phyloP scores from a whole-genome alignment of 2,113 vertebrate species.

The Bos javanicus region DNA sequence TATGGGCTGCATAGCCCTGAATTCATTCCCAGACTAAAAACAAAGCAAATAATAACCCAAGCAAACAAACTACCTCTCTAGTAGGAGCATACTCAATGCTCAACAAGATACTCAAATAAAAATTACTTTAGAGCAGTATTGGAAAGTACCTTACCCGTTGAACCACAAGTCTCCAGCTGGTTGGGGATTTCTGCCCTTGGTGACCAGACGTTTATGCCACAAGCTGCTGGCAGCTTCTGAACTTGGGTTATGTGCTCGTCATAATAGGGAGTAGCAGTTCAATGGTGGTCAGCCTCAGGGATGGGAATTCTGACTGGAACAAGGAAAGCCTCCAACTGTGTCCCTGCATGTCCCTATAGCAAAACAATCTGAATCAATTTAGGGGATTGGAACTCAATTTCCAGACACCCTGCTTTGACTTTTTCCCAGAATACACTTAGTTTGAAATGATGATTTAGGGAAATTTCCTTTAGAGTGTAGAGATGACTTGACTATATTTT shows the following conservation, averaged over 20 bases:
- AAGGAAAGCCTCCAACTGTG: neutral
- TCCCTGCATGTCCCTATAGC: neutral
- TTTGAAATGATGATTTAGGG: neutral
- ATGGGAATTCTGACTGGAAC: neutral
- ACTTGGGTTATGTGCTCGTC: conserved; percentile 10
- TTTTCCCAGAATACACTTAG: conserved; percentile 7
- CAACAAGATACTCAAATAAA: conserved; percentile 7
- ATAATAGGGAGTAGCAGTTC: neutral
- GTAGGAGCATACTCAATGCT: neutral
- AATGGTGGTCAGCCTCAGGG: neutral
- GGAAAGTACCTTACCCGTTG: neutral
- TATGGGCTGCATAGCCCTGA: neutral
- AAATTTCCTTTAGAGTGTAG: neutral
- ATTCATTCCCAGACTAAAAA: neutral
- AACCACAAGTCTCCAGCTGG: conserved; percentile 31
- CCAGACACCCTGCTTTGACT: neutral
- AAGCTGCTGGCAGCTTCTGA: neutral
- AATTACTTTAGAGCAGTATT: neutral
- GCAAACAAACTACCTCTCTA: conserved; percentile 7
- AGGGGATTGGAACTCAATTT: conserved; percentile 30
- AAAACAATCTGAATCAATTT: conserved; percentile 38
- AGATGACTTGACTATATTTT: neutral
- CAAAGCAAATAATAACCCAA: neutral
- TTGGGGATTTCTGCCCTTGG: conserved; percentile 22
- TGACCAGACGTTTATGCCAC: conserved; percentile 41